These are phyloP conservation scores for Megamerina dolium DNA, from an alignment of 2,888 invertebrate genomes.

Conservation along the genomic window DNA sequence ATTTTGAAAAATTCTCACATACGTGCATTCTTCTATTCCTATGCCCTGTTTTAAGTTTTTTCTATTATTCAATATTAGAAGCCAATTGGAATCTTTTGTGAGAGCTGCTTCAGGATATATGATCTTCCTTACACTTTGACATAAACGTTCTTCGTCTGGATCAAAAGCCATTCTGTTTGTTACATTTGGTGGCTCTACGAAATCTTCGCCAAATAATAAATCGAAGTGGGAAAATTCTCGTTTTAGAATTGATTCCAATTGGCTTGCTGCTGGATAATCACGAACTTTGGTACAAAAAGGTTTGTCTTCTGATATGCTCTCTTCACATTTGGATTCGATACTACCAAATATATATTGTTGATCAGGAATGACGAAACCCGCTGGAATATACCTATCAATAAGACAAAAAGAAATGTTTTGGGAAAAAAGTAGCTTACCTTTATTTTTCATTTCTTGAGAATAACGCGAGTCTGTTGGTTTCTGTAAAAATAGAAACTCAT, in stretches of 20 bases:
- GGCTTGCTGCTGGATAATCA: slow-evolving; percentile 47
- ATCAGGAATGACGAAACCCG: too few species aligned
- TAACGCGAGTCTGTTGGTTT: too few species aligned
- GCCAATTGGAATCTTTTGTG: slow-evolving; percentile 60
- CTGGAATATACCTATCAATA: too few species aligned
- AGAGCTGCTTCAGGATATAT: slow-evolving; percentile 59
- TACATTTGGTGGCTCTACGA: slow-evolving; percentile 49
- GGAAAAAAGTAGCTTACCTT: too few species aligned
- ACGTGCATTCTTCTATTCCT: slow-evolving; percentile 68
- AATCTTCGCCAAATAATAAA: slow-evolving; percentile 41
- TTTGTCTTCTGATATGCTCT: too few species aligned
- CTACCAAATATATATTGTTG: too few species aligned
- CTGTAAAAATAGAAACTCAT: slow-evolving; percentile 41
- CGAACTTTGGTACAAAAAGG: slow-evolving; percentile 50
- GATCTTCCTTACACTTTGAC: slow-evolving; percentile 46
- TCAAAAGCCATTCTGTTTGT: slow-evolving; percentile 49
- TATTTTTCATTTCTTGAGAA: too few species aligned
- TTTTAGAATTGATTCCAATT: slow-evolving; percentile 36
- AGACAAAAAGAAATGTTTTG: too few species aligned
- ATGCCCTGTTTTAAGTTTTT: slow-evolving; percentile 66
- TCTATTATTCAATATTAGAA: slow-evolving; percentile 65
- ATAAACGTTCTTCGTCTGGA: slow-evolving; percentile 49
- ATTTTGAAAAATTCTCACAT: slow-evolving; percentile 47
- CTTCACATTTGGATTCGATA: too few species aligned
- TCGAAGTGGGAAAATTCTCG: slow-evolving; percentile 29